phyloP scores from a whole-genome alignment of 2,797 vertebrate species.

The Falco naumanni region DNA sequence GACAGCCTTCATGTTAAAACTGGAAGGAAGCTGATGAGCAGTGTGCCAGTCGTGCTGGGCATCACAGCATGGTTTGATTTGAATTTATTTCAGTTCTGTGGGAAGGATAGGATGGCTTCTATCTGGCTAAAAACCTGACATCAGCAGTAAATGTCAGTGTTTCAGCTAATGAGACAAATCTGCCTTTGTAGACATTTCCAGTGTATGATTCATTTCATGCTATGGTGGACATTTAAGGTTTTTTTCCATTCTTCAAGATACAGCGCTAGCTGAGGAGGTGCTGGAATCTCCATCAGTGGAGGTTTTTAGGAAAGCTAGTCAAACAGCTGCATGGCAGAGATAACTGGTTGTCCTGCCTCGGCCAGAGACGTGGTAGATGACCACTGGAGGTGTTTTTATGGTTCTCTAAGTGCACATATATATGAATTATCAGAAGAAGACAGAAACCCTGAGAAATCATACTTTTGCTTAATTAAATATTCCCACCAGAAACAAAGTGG shows the following conservation, averaged over 20 bases:
- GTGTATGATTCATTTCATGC: neutral
- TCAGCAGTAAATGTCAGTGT: neutral
- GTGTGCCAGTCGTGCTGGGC: neutral
- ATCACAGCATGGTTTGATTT: neutral
- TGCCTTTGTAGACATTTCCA: neutral
- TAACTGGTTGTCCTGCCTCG: neutral
- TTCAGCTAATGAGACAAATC: neutral
- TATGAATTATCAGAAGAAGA: neutral
- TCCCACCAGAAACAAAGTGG: neutral
- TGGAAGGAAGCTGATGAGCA: conserved; percentile 9
- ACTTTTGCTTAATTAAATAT: neutral
- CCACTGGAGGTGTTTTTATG: neutral
- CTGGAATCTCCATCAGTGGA: neutral
- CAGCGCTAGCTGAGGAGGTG: neutral
- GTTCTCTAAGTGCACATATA: neutral
- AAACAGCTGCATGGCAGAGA: neutral
- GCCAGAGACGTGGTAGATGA: neutral
- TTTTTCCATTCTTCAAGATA: neutral
- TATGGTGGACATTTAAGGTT: neutral
- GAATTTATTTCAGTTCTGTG: conserved; percentile 21
- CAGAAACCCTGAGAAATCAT: neutral
- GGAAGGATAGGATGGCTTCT: neutral
- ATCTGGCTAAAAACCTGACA: neutral
- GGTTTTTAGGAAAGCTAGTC: neutral
- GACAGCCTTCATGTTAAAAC: neutral